These are phyloP conservation scores for Gobiocypris rarus DNA, from an alignment of 2,113 vertebrate species.

Conservation along the genomic window DNA sequence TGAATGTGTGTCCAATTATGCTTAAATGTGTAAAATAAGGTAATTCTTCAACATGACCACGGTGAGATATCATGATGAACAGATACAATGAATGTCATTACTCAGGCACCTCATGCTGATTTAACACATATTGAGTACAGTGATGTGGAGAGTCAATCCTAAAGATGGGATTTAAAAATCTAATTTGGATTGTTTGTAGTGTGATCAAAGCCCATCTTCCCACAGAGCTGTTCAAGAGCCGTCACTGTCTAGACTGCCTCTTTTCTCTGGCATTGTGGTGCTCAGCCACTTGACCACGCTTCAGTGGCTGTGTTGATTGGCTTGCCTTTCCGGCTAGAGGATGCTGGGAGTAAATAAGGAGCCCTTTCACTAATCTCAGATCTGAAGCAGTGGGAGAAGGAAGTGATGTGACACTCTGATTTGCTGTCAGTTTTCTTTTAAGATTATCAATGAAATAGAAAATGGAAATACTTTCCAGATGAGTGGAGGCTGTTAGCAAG, in stretches of 20 bases:
- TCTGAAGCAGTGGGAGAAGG: constrained; percentile 12
- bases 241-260: constrained; percentile 13
- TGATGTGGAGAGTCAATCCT: background rate
- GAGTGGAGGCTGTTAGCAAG: background rate
- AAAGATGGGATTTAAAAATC: background rate
- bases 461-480: background rate
- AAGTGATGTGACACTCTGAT: constrained; percentile 18
- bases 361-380: background rate
- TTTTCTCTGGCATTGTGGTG: constrained; percentile 5
- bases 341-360: background rate
- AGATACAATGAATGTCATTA: background rate
- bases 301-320: background rate
- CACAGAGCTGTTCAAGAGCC: background rate
- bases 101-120: background rate
- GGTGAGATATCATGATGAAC: background rate
- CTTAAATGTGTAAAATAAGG: background rate
- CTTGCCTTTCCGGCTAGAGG: background rate
- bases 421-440: background rate
- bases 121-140: background rate
- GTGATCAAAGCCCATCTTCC: background rate
- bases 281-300: constrained; percentile 28
- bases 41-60: background rate
- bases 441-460: background rate
- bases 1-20: background rate
- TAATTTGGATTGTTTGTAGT: background rate